Conservation (phyloP, 2,113 vertebrate genomes). For the Antechinus flavipes region DNA sequence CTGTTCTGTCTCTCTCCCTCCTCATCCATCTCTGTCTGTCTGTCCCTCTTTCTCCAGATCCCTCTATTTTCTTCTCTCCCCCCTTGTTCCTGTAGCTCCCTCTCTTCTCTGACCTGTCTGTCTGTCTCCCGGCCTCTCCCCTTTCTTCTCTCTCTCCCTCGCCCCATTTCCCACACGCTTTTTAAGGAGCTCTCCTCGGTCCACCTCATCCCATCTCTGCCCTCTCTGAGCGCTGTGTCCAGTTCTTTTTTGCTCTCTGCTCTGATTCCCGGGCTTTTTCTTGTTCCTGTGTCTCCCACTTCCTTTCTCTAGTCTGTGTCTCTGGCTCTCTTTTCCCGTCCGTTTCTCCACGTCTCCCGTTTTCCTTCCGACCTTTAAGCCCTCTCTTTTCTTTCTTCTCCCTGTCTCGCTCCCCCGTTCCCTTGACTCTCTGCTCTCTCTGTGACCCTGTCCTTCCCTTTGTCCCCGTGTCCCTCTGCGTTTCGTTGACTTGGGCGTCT, state of each 20-base stretch:
- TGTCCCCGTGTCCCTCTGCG: neutral
- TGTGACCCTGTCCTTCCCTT: neutral
- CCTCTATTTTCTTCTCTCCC: too few species aligned
- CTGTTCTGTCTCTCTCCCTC: too few species aligned
- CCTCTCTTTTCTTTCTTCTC: neutral
- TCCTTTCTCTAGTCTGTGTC: neutral
- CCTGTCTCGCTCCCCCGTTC: neutral
- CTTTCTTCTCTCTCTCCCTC: too few species aligned
- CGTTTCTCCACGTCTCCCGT: neutral
- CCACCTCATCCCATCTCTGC: too few species aligned
- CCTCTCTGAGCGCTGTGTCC: too few species aligned
- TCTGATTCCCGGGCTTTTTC: neutral
- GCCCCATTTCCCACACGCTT: too few species aligned
- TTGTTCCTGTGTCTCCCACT: neutral
- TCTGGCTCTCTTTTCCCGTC: neutral
- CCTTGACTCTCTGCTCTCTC: neutral
- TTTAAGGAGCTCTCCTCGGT: too few species aligned
- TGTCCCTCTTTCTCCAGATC: too few species aligned
- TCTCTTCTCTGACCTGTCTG: neutral
- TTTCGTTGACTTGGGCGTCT: neutral
- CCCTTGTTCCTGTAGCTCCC: too few species aligned
- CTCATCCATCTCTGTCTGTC: too few species aligned
- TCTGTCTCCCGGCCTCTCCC: too few species aligned
- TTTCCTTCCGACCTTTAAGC: neutral
- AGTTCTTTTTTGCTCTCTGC: too few species aligned